Base-by-base conservation (phyloP, 1,140 invertebrate species). In the Diorhabda carinulata region DNA sequence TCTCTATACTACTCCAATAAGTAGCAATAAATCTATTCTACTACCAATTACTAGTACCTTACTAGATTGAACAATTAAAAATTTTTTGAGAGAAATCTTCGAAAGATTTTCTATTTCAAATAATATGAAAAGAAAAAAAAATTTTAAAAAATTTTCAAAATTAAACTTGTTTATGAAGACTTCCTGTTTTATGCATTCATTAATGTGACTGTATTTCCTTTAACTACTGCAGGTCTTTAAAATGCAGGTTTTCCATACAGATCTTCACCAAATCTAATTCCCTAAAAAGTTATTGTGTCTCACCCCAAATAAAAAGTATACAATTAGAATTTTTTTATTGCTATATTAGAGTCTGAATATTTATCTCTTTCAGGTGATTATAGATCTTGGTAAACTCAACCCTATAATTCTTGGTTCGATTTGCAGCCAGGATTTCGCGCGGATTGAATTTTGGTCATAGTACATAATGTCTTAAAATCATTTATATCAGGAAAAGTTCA, bases 321-420 rank as follows among this genome's bases (percentile, higher is more conserved):
- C 8, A 6, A 6, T 2, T 6, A 52, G 8, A 9, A 5, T 52
- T 5, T 6, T 52, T 5, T 52, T 52, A 52, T 9, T 52, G 8
- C 5, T 52, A 9, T 6, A 1, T 52, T 52, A 6, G 45, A 1
- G 5, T 52, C 1, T 9, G 5, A 52, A 52, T 52, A 52, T n/a
- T 52, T 52, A 25, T 52, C n/a, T 52, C 6, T 52, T 52, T 71
- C 77, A 89, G 87, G 82, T 91, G 9, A 83, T 88, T 52, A 81
- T 92, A 4, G 87, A 89, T 81, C 81, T 92, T 5, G 83, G 84
- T 43, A 86, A 90, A 64, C 85, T 0, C 86, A 90, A 78, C 83
- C 88, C 2, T 82, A 85, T 65, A 91, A 88, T 5, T 81, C 83
- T 56, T 92, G 90, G 90, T 90, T 89, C 77, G 90, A 92, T 76